phyloP scores from a whole-genome alignment of 1,140 invertebrate species.

The Aradophagus sp. region DNA sequence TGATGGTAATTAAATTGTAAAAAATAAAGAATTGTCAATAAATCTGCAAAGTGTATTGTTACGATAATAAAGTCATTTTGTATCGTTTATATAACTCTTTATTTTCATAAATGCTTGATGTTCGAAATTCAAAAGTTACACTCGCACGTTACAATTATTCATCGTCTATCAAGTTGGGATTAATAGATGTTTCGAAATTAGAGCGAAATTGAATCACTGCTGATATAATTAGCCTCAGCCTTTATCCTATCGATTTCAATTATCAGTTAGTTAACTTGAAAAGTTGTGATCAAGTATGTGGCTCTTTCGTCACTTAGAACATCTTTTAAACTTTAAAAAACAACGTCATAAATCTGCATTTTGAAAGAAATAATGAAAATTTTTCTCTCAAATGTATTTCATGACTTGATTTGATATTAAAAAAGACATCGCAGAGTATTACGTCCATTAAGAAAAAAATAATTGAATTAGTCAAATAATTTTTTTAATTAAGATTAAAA shows the following conservation, averaged over 20 bases:
- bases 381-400: slow-evolving; percentile 6
- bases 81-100: too few species aligned
- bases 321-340: slow-evolving; percentile 11
- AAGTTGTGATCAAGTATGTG: slow-evolving; percentile 12
- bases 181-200: slow-evolving; percentile 20
- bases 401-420: slow-evolving; percentile 9
- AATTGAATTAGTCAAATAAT: slow-evolving; percentile 19
- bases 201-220: slow-evolving; percentile 10
- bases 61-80: too few species aligned
- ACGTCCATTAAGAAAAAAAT: slow-evolving; percentile 19
- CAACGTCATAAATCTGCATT: slow-evolving; percentile 22
- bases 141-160: too few species aligned
- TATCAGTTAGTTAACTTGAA: slow-evolving; percentile 19
- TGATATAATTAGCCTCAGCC: slow-evolving; percentile 23
- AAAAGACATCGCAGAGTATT: slow-evolving; percentile 8
- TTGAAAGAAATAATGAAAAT: slow-evolving; percentile 19
- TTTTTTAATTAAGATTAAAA: too few species aligned
- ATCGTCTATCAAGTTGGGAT: too few species aligned
- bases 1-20: too few species aligned
- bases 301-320: slow-evolving; percentile 4
- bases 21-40: too few species aligned
- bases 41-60: too few species aligned
- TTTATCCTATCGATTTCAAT: slow-evolving; percentile 25
- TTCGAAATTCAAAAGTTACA: too few species aligned
- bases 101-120: too few species aligned